These are phyloP conservation scores for Caerostris darwini DNA, from an alignment of 1,140 invertebrate species.

Conservation along the genomic window DNA sequence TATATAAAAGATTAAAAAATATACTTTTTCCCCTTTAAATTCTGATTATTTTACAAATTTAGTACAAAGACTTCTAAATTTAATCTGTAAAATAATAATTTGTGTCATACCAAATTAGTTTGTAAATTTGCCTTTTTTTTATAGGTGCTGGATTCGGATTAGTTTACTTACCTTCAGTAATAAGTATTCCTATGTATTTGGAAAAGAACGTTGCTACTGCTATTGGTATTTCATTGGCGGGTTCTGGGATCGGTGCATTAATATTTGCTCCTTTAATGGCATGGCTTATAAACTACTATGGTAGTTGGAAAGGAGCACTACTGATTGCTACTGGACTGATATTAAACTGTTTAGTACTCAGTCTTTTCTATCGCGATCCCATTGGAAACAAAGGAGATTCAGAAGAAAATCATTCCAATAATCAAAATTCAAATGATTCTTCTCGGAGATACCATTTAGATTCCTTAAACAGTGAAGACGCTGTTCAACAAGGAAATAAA, in stretches of 20 bases:
- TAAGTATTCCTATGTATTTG: constrained; percentile 96
- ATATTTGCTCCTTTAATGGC: constrained; percentile 89
- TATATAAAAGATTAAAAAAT: too few relatives aligned
- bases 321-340: constrained; percentile 91
- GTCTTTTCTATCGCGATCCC: constrained; percentile 87
- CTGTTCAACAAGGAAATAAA: too few relatives aligned
- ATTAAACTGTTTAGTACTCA: constrained; percentile 91
- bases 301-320: constrained; percentile 85
- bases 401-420: background rate
- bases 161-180: constrained; percentile 93
- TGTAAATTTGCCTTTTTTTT: constrained; percentile 80
- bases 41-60: too few relatives aligned
- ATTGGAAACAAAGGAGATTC: background rate
- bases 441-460: background rate
- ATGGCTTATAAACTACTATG: constrained; percentile 83
- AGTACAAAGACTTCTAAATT: too few relatives aligned
- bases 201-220: constrained; percentile 94
- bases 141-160: constrained; percentile 93
- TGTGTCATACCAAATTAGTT: too few relatives aligned
- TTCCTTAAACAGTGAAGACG: background rate
- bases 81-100: too few relatives aligned
- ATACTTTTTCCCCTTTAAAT: too few relatives aligned
- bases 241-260: constrained; percentile 93
- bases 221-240: constrained; percentile 96
- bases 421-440: background rate